Conservation (phyloP, 2,888 invertebrate genomes). For the Carpatolechia fugitivella region DNA sequence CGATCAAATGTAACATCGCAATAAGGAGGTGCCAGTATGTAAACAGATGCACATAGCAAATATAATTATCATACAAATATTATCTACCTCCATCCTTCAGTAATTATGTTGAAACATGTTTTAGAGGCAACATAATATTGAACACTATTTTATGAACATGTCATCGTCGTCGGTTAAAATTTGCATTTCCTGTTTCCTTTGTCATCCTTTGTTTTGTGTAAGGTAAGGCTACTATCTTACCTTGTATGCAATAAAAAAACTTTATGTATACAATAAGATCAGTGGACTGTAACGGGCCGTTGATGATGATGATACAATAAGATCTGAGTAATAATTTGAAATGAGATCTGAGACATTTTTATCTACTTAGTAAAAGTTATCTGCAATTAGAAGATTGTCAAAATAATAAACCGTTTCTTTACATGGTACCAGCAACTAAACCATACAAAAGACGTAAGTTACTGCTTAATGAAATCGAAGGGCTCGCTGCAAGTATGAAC, state of each 20-base stretch:
- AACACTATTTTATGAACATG: conserved; percentile 6
- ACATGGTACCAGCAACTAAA: not conserved
- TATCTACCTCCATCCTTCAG: not conserved
- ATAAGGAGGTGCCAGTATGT: conserved; percentile 1
- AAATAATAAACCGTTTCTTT: not conserved
- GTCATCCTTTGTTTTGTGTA: conserved; percentile 34
- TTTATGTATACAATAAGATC: too few species aligned
- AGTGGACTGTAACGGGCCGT: too few species aligned
- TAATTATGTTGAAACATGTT: not conserved
- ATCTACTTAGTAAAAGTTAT: too few species aligned
- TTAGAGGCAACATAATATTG: conserved; percentile 1
- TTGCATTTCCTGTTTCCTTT: conserved; percentile 50
- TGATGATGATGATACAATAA: too few species aligned
- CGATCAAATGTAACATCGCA: not conserved
- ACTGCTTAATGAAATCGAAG: conserved; percentile 52
- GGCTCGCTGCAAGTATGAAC: conserved; percentile 59
- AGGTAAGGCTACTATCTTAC: too few species aligned
- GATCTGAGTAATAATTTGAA: too few species aligned
- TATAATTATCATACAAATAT: conserved; percentile 4
- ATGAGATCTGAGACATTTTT: too few species aligned
- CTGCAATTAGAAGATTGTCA: too few species aligned
- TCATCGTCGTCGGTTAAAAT: conserved; percentile 27
- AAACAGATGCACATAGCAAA: conserved; percentile 2
- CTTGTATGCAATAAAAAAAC: too few species aligned
- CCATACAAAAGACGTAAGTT: not conserved